These are phyloP conservation scores for Pissodes strobi DNA, from an alignment of 1,140 invertebrate species.

Conservation along the genomic window DNA sequence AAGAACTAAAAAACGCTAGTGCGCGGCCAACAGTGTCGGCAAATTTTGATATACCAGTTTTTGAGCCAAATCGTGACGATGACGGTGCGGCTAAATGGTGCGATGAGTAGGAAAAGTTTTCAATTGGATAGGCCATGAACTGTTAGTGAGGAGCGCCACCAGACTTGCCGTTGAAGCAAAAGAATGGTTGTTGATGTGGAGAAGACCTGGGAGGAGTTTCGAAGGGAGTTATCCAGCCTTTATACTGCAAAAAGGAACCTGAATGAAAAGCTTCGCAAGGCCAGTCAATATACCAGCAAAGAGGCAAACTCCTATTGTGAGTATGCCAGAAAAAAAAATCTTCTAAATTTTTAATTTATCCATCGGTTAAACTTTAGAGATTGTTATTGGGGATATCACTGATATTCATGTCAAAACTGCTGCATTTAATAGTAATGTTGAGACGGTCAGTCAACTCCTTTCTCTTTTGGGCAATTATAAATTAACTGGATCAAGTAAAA, in stretches of 20 bases:
- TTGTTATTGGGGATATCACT: too few relatives aligned
- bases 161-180: not conserved
- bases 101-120: not conserved
- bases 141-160: not conserved
- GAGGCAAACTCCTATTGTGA: conserved; percentile 13
- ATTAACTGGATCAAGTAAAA: not conserved
- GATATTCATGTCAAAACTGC: too few relatives aligned
- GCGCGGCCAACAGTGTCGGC: not conserved
- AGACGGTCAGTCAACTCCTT: not conserved
- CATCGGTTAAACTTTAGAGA: not conserved
- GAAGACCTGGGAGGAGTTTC: not conserved
- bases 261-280: not conserved
- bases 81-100: not conserved
- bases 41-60: not conserved
- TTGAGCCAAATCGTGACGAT: not conserved
- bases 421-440: too few relatives aligned
- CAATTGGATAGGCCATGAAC: not conserved
- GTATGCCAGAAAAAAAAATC: conserved; percentile 24
- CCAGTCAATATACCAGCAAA: not conserved
- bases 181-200: not conserved
- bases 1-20: not conserved
- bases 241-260: too few relatives aligned
- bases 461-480: conserved; percentile 8
- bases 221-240: too few relatives aligned
- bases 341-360: conserved; percentile 8